phyloP scores from a whole-genome alignment of 2,113 vertebrate species.

The Prinia subflava region DNA sequence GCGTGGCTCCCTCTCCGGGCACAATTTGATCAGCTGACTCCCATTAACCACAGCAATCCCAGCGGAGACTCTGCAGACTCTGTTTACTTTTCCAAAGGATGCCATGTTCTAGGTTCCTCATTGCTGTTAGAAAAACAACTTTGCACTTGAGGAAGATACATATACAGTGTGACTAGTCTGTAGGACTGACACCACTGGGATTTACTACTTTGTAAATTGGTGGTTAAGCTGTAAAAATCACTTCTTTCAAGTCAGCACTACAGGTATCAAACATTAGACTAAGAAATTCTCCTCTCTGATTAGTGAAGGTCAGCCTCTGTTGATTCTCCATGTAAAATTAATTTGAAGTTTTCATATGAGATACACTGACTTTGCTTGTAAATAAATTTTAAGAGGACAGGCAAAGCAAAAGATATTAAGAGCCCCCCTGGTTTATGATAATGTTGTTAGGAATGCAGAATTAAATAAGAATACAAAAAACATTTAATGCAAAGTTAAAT shows the following conservation, averaged over 20 bases:
- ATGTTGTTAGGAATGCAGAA: neutral
- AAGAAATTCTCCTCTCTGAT: neutral
- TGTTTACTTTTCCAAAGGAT: neutral
- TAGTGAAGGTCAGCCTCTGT: neutral
- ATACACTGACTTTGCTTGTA: neutral
- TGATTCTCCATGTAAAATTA: neutral
- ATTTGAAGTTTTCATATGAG: neutral
- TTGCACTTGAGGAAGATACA: neutral
- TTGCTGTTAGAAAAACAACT: neutral
- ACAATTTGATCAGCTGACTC: neutral
- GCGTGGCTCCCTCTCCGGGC: neutral
- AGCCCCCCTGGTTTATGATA: neutral
- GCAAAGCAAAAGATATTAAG: neutral
- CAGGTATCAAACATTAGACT: neutral
- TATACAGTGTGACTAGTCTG: neutral
- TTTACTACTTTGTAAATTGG: fast-evolving
- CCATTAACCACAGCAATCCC: neutral
- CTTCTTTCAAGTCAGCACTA: neutral
- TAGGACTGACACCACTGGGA: fast-evolving
- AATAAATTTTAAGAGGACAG: neutral
- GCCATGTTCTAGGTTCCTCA: neutral
- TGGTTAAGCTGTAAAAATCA: neutral
- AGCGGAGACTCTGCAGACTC: neutral
- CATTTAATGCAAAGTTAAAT: slow-evolving; percentile 77
- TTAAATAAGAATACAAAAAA: slow-evolving; percentile 13